phyloP scores from a whole-genome alignment of 2,888 invertebrate species.

The Pyrrhia umbra region DNA sequence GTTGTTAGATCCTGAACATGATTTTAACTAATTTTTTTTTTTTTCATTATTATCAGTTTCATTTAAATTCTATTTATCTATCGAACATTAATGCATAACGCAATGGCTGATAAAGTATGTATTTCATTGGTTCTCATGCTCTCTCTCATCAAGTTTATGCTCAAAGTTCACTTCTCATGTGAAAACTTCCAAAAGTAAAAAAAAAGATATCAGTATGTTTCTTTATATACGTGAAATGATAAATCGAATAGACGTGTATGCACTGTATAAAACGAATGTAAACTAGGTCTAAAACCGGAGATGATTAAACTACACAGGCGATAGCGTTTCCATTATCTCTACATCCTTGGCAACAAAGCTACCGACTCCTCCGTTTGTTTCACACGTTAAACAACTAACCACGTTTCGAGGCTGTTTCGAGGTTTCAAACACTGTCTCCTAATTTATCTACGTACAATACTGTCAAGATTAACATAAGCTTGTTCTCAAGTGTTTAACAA shows the following conservation, averaged over 20 bases:
- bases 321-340: constrained; percentile 33
- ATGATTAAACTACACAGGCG: background rate
- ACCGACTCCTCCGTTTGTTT: constrained; percentile 63
- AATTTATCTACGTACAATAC: constrained; percentile 46
- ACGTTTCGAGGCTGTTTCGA: constrained; percentile 55
- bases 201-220: too few species aligned
- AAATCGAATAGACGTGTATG: background rate
- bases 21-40: too few species aligned
- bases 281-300: background rate
- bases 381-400: constrained; percentile 68
- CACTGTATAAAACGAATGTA: background rate
- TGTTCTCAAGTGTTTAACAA: constrained; percentile 6
- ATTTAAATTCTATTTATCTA: too few species aligned
- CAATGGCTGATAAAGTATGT: too few species aligned
- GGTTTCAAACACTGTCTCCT: constrained; percentile 41
- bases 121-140: too few species aligned
- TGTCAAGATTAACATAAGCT: constrained; percentile 34
- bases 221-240: too few species aligned
- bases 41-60: too few species aligned
- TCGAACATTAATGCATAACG: too few species aligned
- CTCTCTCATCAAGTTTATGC: too few species aligned
- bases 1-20: too few species aligned
- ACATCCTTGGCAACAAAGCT: constrained; percentile 51
- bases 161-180: too few species aligned
- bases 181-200: too few species aligned